Conservation (phyloP, 2,797 vertebrate species). For the Myotis planiceps region DNA sequence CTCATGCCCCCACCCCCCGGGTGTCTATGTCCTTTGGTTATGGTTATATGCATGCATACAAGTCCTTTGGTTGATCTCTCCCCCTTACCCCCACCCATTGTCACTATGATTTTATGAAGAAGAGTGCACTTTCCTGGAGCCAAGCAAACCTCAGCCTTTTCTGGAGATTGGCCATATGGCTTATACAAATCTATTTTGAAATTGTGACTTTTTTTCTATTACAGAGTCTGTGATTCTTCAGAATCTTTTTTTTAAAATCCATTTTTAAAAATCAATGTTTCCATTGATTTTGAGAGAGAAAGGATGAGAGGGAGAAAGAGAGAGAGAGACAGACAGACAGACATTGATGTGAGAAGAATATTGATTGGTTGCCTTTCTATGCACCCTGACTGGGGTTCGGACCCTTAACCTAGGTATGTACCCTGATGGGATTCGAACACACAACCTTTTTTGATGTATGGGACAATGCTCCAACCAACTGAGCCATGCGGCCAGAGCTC, state of each 20-base stretch:
- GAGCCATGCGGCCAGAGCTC: not conserved
- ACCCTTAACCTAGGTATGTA: not conserved
- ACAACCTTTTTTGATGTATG: not conserved
- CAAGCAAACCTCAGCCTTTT: not conserved
- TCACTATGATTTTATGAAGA: not conserved
- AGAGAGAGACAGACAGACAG: not conserved
- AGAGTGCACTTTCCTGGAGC: not conserved
- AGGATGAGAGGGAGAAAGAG: not conserved
- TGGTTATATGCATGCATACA: no score
- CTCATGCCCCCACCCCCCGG: no score
- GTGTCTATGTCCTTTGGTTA: no score
- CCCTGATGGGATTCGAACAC: not conserved
- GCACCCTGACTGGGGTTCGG: not conserved
- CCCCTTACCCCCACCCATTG: no score
- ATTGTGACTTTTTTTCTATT: conserved; percentile 44
- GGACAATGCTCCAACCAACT: not conserved
- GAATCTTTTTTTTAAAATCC: not conserved
- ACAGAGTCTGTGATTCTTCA: conserved; percentile 16
- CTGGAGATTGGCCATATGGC: not conserved
- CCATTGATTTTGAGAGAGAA: not conserved
- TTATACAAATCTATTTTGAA: conserved; percentile 23
- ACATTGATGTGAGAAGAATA: not conserved
- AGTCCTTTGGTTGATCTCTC: no score
- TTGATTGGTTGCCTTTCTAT: not conserved
- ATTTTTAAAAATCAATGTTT: not conserved